Conservation (phyloP, 2,113 vertebrate species). For the Ahaetulla prasina region DNA sequence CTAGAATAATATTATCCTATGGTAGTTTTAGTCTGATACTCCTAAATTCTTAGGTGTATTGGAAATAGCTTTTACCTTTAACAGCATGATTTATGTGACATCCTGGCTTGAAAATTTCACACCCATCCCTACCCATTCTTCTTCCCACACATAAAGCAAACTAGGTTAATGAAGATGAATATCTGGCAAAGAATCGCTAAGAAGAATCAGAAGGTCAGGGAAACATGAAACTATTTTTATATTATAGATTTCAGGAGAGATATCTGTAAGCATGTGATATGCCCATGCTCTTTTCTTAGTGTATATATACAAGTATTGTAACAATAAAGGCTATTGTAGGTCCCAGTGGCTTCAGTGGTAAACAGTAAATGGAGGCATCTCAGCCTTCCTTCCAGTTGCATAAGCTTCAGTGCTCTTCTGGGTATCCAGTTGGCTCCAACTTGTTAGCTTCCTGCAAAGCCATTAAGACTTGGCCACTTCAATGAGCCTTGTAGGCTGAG, state of each 20-base stretch:
- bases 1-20: not conserved
- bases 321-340: not conserved
- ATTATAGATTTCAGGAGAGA: not conserved
- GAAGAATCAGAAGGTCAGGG: not conserved
- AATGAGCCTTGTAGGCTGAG: not conserved
- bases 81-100: not conserved
- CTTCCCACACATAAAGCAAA: not conserved
- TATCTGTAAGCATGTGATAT: not conserved
- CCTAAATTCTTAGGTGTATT: not conserved
- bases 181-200: not conserved
- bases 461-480: not conserved
- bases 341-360: no score
- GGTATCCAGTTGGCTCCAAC: not conserved
- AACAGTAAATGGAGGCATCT: not conserved
- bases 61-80: not conserved
- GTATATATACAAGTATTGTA: no score
- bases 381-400: not conserved
- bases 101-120: not conserved
- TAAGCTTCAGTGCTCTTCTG: not conserved
- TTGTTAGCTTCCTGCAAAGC: not conserved
- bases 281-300: not conserved
- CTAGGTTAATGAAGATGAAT: not conserved
- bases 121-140: no score
- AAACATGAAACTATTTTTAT: not conserved
- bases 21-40: not conserved